These are phyloP conservation scores for Hydroisotoma schaefferi DNA, from an alignment of 2,888 invertebrate species.

Conservation along the genomic window DNA sequence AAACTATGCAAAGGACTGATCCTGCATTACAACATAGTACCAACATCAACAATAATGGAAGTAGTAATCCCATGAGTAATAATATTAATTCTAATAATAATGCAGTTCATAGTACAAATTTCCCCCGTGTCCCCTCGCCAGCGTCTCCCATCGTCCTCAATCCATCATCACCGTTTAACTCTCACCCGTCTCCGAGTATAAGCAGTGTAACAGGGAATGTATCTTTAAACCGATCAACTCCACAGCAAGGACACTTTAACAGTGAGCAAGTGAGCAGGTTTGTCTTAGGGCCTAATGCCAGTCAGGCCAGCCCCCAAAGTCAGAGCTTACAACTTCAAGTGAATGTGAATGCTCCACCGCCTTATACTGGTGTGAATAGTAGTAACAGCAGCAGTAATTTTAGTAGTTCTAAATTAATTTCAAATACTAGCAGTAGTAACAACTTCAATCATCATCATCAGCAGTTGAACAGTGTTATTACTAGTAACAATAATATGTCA, in stretches of 20 bases:
- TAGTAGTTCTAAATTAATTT: constrained; percentile 12
- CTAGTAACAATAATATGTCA: constrained; percentile 48
- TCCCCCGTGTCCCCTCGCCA: constrained; percentile 17
- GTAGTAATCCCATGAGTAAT: constrained; percentile 16
- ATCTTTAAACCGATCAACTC: constrained; percentile 1
- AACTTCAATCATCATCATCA: constrained; percentile 10
- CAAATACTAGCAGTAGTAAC: neutral
- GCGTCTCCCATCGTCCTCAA: neutral
- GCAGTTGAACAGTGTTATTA: constrained; percentile 18
- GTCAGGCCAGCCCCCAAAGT: constrained; percentile 38
- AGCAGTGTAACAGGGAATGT: neutral
- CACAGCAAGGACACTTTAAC: neutral
- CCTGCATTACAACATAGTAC: constrained; percentile 43
- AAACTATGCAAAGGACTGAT: constrained; percentile 75
- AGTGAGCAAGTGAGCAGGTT: constrained; percentile 24
- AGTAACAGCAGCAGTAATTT: constrained; percentile 27
- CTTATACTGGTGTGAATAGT: constrained; percentile 45
- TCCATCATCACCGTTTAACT: constrained; percentile 2
- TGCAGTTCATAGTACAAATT: constrained; percentile 47
- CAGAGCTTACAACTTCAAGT: constrained; percentile 47
- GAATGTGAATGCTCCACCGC: constrained; percentile 42
- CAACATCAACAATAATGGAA: constrained; percentile 23
- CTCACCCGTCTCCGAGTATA: constrained; percentile 14
- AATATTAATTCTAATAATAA: constrained; percentile 24
- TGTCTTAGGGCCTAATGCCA: constrained; percentile 9